A percentile compares a stretch with the other conserved stretches of the same genome.
phyloP scores from a whole-genome alignment of 2,888 invertebrate species.

The Nomada hirtipes region DNA sequence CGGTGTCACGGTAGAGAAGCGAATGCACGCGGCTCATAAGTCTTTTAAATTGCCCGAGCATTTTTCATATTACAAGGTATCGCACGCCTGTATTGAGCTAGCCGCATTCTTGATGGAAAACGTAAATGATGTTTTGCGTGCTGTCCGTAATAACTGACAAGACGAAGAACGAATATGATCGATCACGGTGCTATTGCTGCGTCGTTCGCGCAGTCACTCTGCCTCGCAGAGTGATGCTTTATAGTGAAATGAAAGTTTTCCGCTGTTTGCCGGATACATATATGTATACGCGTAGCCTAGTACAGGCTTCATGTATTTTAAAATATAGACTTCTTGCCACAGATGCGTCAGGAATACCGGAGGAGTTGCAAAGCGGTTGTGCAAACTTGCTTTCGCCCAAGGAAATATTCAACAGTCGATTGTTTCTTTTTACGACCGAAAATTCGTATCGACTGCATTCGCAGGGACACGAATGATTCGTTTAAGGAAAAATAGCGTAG shows the following conservation, averaged over 20 bases:
- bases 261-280: slow-evolving; percentile 24
- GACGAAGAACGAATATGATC: slow-evolving; percentile 64
- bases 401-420: slow-evolving; percentile 9
- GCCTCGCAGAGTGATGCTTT: slow-evolving; percentile 14
- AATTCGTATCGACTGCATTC: slow-evolving; percentile 26
- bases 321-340: slow-evolving; percentile 50
- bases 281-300: background rate
- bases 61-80: slow-evolving; percentile 28
- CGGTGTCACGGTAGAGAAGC: background rate
- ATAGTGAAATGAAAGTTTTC: slow-evolving; percentile 34
- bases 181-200: slow-evolving; percentile 52
- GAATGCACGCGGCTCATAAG: slow-evolving; percentile 5
- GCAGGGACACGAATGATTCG: slow-evolving; percentile 19
- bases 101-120: slow-evolving; percentile 27
- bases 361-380: slow-evolving; percentile 26
- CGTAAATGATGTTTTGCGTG: slow-evolving; percentile 49
- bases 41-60: slow-evolving; percentile 3
- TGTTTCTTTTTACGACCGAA: slow-evolving; percentile 22
- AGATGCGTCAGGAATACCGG: slow-evolving; percentile 45
- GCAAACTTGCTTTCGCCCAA: background rate
- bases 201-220: slow-evolving; percentile 12
- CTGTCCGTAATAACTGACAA: slow-evolving; percentile 36
- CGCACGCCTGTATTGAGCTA: slow-evolving; percentile 27
- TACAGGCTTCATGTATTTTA: slow-evolving; percentile 32
- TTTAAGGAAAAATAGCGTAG: slow-evolving; percentile 2